Evolutionary conservation across 2,797 vertebrate genomes (phyloP).

Genomic region (Gadopsis bispinosus): DNA sequence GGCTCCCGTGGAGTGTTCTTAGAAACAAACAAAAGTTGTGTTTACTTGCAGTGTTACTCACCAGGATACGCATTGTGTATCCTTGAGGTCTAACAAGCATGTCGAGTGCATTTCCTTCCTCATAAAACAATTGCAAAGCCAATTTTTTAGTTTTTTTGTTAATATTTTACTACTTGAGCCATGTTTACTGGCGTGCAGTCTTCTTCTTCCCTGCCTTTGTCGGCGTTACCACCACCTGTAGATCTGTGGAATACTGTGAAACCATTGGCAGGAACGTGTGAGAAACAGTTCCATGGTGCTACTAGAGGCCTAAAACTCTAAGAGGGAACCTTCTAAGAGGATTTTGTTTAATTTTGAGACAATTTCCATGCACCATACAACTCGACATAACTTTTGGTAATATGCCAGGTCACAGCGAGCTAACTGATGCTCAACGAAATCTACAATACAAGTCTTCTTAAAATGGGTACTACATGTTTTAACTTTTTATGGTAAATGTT

Average conservation of each 20-base stretch:
- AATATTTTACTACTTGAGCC: neutral
- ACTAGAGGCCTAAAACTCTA: neutral
- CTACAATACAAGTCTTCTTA: neutral
- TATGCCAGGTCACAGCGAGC: neutral
- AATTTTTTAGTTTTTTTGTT: neutral
- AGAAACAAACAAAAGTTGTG: slow-evolving; percentile 21
- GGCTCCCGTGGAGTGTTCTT: slow-evolving; percentile 13
- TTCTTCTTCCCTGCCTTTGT: neutral
- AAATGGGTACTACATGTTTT: neutral
- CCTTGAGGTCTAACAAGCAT: neutral
- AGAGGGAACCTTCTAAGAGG: neutral
- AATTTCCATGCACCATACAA: neutral
- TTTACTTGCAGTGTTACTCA: neutral
- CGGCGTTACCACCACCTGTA: neutral
- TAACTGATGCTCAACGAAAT: neutral
- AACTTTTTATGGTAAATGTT: neutral
- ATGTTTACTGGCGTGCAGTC: neutral
- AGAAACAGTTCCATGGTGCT: neutral
- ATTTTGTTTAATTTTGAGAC: neutral
- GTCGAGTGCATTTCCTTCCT: neutral
- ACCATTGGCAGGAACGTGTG: neutral
- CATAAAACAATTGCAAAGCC: neutral
- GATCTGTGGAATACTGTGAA: neutral
- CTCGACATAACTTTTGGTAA: neutral
- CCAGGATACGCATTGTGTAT: neutral